phyloP scores from a whole-genome alignment of 2,888 invertebrate species.

The Pachydiplax longipennis region DNA sequence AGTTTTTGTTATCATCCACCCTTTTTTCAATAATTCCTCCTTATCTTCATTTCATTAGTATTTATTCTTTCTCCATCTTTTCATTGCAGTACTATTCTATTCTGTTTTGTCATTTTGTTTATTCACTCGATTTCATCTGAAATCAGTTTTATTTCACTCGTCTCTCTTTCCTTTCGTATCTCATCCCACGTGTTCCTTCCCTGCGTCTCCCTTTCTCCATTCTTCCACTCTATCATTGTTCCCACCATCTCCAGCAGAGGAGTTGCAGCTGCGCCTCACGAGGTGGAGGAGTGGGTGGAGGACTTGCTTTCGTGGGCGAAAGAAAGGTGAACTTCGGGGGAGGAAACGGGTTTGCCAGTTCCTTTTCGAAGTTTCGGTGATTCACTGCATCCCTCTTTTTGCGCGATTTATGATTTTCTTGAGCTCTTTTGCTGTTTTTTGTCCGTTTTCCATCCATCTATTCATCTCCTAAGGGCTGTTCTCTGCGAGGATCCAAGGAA shows the following conservation, averaged over 20 bases:
- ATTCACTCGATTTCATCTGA: too few relatives aligned
- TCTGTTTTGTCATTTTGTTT: too few relatives aligned
- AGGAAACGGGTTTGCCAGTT: conserved; percentile 23
- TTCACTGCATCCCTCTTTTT: conserved; percentile 5
- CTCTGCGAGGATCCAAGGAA: not conserved
- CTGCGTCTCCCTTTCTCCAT: not conserved
- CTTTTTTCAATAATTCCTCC: too few relatives aligned
- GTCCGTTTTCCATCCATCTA: not conserved
- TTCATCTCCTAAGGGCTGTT: not conserved
- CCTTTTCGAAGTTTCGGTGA: conserved; percentile 34
- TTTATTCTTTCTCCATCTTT: too few relatives aligned
- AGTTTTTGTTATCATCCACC: too few relatives aligned
- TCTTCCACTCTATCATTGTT: not conserved
- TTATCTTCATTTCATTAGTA: too few relatives aligned
- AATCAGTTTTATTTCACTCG: too few relatives aligned
- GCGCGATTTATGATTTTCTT: not conserved
- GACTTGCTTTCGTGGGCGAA: not conserved
- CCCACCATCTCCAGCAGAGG: not conserved
- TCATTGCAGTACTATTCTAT: too few relatives aligned
- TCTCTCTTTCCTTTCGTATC: not conserved
- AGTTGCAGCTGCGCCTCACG: not conserved
- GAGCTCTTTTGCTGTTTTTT: not conserved
- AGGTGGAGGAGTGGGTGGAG: not conserved
- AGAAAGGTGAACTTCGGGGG: not conserved
- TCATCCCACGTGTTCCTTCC: not conserved